phyloP scores from a whole-genome alignment of 2,888 invertebrate species.

The Corbicula japonica region DNA sequence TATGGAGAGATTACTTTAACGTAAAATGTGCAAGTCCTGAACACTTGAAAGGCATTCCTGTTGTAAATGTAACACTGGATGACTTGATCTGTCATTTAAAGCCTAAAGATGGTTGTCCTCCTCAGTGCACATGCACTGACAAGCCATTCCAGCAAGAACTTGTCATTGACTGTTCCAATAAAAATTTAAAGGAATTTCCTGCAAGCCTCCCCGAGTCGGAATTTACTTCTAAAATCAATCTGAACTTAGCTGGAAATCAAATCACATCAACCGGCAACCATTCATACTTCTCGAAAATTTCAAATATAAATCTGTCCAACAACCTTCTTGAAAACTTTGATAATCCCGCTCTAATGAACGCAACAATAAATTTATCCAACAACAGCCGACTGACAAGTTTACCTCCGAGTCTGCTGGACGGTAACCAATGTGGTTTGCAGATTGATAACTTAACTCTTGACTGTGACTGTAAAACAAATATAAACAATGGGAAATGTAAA shows the following conservation, averaged over 20 bases:
- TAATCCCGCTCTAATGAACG: neutral
- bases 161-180: constrained; percentile 23
- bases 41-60: constrained; percentile 8
- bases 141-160: constrained; percentile 17
- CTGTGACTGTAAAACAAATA: constrained; percentile 5
- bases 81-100: constrained; percentile 3
- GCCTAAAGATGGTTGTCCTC: constrained; percentile 1
- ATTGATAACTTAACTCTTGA: neutral
- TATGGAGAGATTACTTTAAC: constrained; percentile 35
- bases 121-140: constrained; percentile 27
- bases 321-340: neutral
- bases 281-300: neutral
- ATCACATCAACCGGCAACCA: constrained; percentile 8
- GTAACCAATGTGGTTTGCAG: neutral
- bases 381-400: neutral
- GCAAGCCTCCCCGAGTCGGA: constrained; percentile 23
- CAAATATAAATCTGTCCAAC: neutral
- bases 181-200: constrained; percentile 7
- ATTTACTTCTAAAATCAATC: neutral
- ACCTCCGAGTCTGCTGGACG: neutral
- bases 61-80: neutral
- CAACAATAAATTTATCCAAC: constrained; percentile 1
- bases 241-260: constrained; percentile 15
- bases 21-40: constrained; percentile 31
- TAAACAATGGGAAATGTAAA: neutral